These are phyloP conservation scores for Charaxes varanes DNA, from an alignment of 1,140 invertebrate genomes.

Conservation along the genomic window DNA sequence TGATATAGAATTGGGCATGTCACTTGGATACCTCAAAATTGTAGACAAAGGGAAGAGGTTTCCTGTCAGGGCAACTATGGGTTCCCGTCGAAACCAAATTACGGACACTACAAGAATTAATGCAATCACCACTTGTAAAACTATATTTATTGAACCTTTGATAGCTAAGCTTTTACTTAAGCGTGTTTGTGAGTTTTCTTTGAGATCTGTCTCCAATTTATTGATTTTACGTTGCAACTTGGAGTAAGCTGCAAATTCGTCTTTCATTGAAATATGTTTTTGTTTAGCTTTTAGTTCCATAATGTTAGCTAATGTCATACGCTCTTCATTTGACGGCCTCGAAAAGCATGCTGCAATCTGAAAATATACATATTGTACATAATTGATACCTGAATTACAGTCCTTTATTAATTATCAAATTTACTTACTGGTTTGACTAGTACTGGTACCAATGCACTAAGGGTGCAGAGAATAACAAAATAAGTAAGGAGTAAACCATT, in stretches of 20 bases:
- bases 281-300: slow-evolving; percentile 53
- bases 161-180: slow-evolving; percentile 50
- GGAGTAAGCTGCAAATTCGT: slow-evolving; percentile 69
- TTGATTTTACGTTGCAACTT: slow-evolving; percentile 66
- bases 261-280: slow-evolving; percentile 62
- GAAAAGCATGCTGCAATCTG: slow-evolving; percentile 58
- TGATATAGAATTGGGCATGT: slow-evolving; percentile 59
- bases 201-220: slow-evolving; percentile 50
- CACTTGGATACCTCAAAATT: slow-evolving; percentile 59
- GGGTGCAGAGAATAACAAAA: slow-evolving; percentile 46
- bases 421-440: slow-evolving; percentile 62
- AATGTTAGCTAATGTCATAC: slow-evolving; percentile 44
- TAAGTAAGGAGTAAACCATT: slow-evolving; percentile 58
- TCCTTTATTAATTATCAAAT: slow-evolving; percentile 1
- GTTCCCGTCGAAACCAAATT: slow-evolving; percentile 56
- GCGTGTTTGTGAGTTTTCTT: slow-evolving; percentile 48
- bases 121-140: slow-evolving; percentile 46
- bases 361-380: slow-evolving; percentile 34
- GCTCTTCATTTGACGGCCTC: slow-evolving; percentile 50
- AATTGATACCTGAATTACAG: not conserved
- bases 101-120: slow-evolving; percentile 49
- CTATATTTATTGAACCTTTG: slow-evolving; percentile 50
- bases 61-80: slow-evolving; percentile 54
- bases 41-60: slow-evolving; percentile 56
- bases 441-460: slow-evolving; percentile 47